Conservation (phyloP, 2,113 vertebrate genomes). For the Dasypus novemcinctus region DNA sequence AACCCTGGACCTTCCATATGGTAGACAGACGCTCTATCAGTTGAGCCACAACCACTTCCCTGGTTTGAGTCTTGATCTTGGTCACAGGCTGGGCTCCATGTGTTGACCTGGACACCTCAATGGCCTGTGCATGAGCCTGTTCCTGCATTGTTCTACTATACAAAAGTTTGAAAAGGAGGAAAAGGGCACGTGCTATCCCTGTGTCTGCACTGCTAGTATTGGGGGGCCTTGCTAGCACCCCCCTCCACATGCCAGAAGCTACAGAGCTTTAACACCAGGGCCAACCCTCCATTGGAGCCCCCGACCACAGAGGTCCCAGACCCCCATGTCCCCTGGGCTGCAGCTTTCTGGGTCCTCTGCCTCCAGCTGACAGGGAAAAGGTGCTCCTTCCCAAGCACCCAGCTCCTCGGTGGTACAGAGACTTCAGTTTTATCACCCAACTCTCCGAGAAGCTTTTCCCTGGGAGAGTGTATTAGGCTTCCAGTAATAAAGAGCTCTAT, state of each 20-base stretch:
- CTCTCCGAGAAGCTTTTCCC: slow-evolving; percentile 44
- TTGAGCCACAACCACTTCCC: too few relatives aligned
- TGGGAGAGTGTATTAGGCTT: slow-evolving; percentile 51
- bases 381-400: background rate
- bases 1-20: too few relatives aligned
- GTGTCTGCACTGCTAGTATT: background rate
- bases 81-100: background rate
- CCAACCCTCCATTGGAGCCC: background rate
- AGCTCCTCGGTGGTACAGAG: background rate
- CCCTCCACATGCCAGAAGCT: background rate
- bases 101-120: background rate
- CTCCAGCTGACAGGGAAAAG: background rate
- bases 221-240: background rate
- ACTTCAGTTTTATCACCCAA: slow-evolving; percentile 4
- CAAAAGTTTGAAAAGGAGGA: background rate
- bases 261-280: background rate
- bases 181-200: background rate
- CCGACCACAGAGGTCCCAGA: background rate
- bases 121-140: background rate
- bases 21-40: too few relatives aligned
- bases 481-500: slow-evolving; percentile 60
- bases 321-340: background rate
- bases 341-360: background rate
- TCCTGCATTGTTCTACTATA: background rate
- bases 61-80: background rate